Evolutionary conservation across 2,797 vertebrate species (phyloP), one percentile per base, ranked within the genome.

Genomic region (Crenuchus spilurus): DNA sequence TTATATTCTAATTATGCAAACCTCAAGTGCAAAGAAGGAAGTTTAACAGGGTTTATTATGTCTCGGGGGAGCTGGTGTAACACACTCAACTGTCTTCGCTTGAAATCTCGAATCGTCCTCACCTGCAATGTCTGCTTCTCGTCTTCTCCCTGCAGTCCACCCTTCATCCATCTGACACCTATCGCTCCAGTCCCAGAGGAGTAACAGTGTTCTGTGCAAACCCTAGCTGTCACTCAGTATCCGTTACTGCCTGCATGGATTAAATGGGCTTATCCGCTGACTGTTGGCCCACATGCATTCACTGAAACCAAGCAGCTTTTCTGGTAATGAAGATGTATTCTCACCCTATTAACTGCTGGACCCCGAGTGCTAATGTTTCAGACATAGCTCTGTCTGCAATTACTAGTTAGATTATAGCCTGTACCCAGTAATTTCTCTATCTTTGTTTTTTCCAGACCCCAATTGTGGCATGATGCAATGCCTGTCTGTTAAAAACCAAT

Each of bases 241-340:
- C 28, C n/a, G 60, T 49, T 65, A 55, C 30, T 48, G 44, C 46
- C 52, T 26, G 39, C 67, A 22, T 49, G 79, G 71, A 77, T 57
- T 75, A 75, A 71, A 67, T 72, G 58, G 31, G 63, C 63, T 75
- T 68, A 77, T 74, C 67, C 67, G 37, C 68, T 55, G 61, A 74
- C 58, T 60, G 67, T 77, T 44, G 42, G 67, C 46, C 46, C 52
- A 65, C 69, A 44, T 48, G 39, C 41, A 13, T 63, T 52, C 39
- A 60, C 49, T 51, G 49, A 73, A 46, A 65, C 64, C 33, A 26
- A 66, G 44, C 52, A 57, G 42, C 66, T 58, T 52, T 71, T 18
- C 49, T 16, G 18, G 46, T 68, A 81, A 66, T 70, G 65, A 68
- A 77, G 67, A 46, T 35, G 49, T 64, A 46, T 64, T 69, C 57